Evolutionary conservation across 2,113 vertebrate genomes (phyloP).

Genomic region (Zapornia atra): DNA sequence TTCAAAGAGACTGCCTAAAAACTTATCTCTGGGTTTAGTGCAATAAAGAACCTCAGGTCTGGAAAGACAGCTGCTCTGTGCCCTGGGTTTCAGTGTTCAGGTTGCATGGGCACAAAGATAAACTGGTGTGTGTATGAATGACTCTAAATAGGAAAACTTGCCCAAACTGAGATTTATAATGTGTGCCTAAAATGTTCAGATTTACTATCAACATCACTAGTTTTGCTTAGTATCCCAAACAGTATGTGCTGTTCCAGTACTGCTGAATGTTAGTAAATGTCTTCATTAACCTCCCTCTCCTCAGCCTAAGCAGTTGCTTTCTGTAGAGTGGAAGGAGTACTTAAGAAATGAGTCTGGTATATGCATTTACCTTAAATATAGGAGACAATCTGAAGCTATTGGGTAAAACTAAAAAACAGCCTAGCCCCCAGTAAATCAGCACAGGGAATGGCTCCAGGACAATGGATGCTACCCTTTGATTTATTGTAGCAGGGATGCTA

Average conservation of each 20-base stretch:
- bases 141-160: not conserved
- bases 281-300: not conserved
- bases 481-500: not conserved
- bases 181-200: not conserved
- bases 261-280: not conserved
- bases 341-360: not conserved
- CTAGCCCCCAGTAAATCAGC: not conserved
- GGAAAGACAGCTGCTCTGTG: not conserved
- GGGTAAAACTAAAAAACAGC: not conserved
- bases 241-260: not conserved
- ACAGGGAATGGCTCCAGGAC: not conserved
- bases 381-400: not conserved
- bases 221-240: not conserved
- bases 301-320: not conserved
- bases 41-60: not conserved
- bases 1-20: not conserved
- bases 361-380: not conserved
- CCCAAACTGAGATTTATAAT: not conserved
- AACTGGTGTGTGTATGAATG: not conserved
- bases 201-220: not conserved
- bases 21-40: not conserved
- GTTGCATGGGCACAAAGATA: not conserved
- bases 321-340: not conserved
- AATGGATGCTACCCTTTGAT: not conserved
- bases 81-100: not conserved